A percentile compares a stretch with the other conserved stretches of the same genome.
Conservation (phyloP, 2,113 vertebrate species). For the Dissostichus mawsoni region DNA sequence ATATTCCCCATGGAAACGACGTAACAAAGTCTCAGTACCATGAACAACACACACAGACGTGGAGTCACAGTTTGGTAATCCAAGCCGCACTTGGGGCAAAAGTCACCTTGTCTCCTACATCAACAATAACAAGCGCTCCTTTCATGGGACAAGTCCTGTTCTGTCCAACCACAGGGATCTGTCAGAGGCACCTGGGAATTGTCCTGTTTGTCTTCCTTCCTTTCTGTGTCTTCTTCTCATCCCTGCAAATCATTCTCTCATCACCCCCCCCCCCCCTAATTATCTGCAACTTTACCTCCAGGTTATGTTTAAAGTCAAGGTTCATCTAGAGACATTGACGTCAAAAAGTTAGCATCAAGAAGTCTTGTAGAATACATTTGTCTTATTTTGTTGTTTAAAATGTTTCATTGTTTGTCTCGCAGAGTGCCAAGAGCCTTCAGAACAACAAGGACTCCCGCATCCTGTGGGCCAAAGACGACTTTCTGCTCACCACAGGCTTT, state of each 20-base stretch:
- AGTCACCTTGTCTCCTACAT: conserved; percentile 59
- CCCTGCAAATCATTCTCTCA: conserved; percentile 45
- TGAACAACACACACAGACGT: conserved; percentile 14
- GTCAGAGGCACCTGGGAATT: conserved; percentile 46
- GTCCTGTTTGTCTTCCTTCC: conserved; percentile 33
- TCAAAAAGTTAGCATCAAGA: neutral
- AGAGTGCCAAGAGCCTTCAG: conserved; percentile 87
- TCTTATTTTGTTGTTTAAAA: neutral
- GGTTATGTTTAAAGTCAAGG: conserved; percentile 9
- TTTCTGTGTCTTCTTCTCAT: neutral
- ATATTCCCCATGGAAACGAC: conserved; percentile 42
- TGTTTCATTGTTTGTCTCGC: conserved; percentile 39
- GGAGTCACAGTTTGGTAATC: conserved; percentile 50
- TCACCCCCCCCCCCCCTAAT: conserved; percentile 2
- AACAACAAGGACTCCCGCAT: conserved; percentile 90
- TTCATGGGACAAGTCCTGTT: conserved; percentile 71
- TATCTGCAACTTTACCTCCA: conserved; percentile 12
- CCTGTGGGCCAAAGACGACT: conserved; percentile 88
- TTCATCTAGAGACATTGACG: neutral
- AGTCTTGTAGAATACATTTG: neutral
- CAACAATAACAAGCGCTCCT: conserved; percentile 67
- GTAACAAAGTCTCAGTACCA: conserved; percentile 10
- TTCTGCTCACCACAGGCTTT: conserved; percentile 90
- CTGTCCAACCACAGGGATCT: conserved; percentile 51
- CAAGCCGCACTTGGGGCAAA: conserved; percentile 44